Evolutionary conservation across 2,113 vertebrate species (phyloP).

Genomic region (Seriola quinqueradiata): DNA sequence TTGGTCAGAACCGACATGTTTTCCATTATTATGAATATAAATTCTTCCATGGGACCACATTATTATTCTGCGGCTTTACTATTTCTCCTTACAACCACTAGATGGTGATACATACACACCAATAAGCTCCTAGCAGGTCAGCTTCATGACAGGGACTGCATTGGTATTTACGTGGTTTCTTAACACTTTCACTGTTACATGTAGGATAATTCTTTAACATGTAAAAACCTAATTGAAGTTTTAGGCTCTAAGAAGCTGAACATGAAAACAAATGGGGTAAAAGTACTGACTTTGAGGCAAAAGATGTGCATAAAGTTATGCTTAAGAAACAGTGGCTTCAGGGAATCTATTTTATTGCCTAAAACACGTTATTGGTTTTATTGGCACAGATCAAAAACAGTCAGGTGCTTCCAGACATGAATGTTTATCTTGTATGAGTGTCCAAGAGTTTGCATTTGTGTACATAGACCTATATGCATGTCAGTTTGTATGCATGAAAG

Average conservation of each 20-base stretch:
- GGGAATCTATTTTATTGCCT: background rate
- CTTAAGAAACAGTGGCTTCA: no score
- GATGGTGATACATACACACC: conserved; percentile 62
- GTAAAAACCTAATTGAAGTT: background rate
- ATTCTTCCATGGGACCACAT: background rate
- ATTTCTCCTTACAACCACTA: conserved; percentile 55
- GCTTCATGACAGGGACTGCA: background rate
- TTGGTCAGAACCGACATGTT: background rate
- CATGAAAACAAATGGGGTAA: background rate
- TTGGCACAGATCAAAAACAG: background rate
- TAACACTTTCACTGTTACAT: background rate
- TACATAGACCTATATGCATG: background rate
- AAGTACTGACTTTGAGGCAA: background rate
- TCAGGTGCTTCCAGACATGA: background rate
- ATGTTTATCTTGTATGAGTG: background rate
- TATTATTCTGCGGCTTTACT: fast-evolving
- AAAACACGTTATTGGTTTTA: background rate
- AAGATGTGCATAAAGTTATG: background rate
- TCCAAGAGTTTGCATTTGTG: background rate
- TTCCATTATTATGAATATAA: background rate
- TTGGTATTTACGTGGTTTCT: conserved; percentile 9
- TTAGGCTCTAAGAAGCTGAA: background rate
- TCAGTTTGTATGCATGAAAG: background rate
- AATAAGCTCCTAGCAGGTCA: conserved; percentile 14
- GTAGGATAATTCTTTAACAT: background rate